Evolutionary conservation across 2,113 vertebrate species (phyloP), one percentile per base, ranked within the genome.

Genomic region (Lutjanus erythropterus): DNA sequence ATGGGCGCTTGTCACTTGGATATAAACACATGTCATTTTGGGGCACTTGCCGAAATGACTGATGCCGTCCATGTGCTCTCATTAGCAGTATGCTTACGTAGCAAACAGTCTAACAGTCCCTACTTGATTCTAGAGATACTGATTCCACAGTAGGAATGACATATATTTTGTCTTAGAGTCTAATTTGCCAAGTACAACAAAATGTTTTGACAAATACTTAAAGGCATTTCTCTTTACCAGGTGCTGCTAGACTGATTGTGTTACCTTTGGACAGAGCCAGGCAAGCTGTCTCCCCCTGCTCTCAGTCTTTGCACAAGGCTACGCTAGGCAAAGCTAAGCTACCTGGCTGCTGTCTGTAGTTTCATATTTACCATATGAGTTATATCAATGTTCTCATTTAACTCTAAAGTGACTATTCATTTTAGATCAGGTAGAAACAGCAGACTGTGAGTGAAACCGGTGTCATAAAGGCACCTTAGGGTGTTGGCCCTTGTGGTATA

Each of bases 381-480:
- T 14, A 19, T 23, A n/a, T 56, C 23, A 41, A 9, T 71, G 15
- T 52, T 72, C 18, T 79, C 2, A 5, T 6, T 5, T 52, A 27
- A 72, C 31, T 39, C 19, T 33, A 60, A 58, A 66, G 23, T n/a
- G 14, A 37, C n/a, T 14, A 39, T 37, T 33, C 15, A 19, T 33
- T 71, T 35, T 37, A 60, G 18, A 59, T 71, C 35, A 23, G 37
- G 25, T 61, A 64, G 25, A 66, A 66, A 50, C 23, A 0, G 46
- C 21, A 71, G 49, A 41, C 3, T 31, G 6, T 44, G 14, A 33
- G 11, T 49, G 65, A 68, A 7, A 18, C 11, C 19, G 61, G 39
- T 67, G 10, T 53, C 35, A n/a, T 9, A 14, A 79, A 68, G 41
- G 64, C 21, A 75, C 73, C 52, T 72, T n/a, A 29, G 42, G 31